Conservation (phyloP, 2,797 vertebrate species). For the Platyrinchus mystaceus region DNA sequence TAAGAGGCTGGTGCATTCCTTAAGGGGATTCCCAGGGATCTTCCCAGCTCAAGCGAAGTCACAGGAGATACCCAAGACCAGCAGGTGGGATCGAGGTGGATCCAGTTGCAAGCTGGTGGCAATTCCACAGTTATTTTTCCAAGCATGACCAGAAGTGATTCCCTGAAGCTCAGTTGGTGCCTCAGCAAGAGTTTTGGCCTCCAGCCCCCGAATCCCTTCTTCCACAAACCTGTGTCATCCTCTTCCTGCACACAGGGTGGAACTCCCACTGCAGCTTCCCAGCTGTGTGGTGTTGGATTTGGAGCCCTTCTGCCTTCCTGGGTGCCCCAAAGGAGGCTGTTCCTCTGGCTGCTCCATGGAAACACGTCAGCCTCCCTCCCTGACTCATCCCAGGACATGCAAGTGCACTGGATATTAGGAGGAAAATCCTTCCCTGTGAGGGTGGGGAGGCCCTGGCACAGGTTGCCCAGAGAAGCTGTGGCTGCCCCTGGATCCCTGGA, state of each 20-base stretch:
- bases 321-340: background rate
- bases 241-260: background rate
- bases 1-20: too few species aligned
- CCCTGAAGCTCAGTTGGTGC: background rate
- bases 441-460: background rate
- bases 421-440: background rate
- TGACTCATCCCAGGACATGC: background rate
- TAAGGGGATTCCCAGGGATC: background rate
- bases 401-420: background rate
- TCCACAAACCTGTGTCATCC: background rate
- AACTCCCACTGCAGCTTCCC: background rate
- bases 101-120: background rate
- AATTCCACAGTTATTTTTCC: background rate
- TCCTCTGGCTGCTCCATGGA: rapidly evolving
- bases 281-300: background rate
- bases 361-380: background rate
- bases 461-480: background rate
- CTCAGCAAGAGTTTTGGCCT: background rate
- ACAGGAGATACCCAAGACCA: background rate
- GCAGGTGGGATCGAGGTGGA: background rate
- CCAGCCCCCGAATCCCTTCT: background rate
- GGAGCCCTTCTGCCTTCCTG: background rate
- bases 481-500: background rate
- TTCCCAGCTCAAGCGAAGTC: background rate
- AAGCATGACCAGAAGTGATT: background rate